A percentile compares a stretch with the other conserved stretches of the same genome.
These are phyloP conservation scores for Stylophora pistillata DNA, from an alignment of 64 coral and sea anemone genomes.

Conservation along the genomic window DNA sequence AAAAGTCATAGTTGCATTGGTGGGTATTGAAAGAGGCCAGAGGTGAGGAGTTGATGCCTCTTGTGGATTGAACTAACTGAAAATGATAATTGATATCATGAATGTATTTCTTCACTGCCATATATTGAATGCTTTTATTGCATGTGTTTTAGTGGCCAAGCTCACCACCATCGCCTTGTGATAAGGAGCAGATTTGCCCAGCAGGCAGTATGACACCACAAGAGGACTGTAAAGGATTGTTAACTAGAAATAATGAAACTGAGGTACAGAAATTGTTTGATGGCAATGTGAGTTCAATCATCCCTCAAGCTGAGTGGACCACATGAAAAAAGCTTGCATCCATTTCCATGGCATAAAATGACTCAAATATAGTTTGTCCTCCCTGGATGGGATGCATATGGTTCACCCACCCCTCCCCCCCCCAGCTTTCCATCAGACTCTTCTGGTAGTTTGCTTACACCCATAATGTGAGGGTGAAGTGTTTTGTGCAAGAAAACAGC, in stretches of 20 bases:
- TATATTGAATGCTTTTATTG: neutral
- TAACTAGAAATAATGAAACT: neutral
- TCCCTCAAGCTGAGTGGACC: too few relatives aligned
- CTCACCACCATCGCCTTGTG: neutral
- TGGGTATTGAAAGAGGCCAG: too few relatives aligned
- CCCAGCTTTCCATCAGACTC: too few relatives aligned
- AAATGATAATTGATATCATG: neutral
- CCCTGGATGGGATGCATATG: too few relatives aligned
- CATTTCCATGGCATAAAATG: neutral
- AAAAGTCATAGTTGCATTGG: too few relatives aligned
- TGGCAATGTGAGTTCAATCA: neutral
- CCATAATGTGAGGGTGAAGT: too few relatives aligned
- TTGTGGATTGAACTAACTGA: too few relatives aligned
- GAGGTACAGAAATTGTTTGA: conserved; percentile 18
- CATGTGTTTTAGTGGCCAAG: conserved; percentile 37
- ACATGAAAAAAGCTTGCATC: neutral
- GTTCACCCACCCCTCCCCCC: too few relatives aligned
- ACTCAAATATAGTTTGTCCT: too few relatives aligned
- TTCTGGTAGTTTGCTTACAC: too few relatives aligned
- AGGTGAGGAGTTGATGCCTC: too few relatives aligned
- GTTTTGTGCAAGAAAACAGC: too few relatives aligned
- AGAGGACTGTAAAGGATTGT: neutral
- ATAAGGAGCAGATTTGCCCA: conserved; percentile 28
- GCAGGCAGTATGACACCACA: neutral
- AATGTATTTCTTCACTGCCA: neutral